Conservation (phyloP, 2,888 invertebrate genomes). For the Andrena praecox region DNA sequence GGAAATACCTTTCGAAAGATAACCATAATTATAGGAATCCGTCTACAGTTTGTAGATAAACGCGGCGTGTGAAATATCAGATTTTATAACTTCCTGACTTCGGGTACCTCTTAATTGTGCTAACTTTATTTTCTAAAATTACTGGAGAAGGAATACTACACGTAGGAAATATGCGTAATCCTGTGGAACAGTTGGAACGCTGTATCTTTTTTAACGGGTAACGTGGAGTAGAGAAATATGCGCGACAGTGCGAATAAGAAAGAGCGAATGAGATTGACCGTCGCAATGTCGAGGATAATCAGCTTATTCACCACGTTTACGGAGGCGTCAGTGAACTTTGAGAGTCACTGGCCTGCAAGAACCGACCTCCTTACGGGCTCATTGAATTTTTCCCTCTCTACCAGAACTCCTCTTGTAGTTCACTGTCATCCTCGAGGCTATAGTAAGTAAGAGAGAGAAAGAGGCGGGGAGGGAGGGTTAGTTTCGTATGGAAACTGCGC, state of each 20-base stretch:
- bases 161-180: too few relatives aligned
- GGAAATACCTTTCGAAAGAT: background rate
- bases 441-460: background rate
- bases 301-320: slow-evolving; percentile 58
- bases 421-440: slow-evolving; percentile 69
- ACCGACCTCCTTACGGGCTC: slow-evolving; percentile 75
- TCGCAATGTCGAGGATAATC: slow-evolving; percentile 58
- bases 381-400: slow-evolving; percentile 76
- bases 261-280: slow-evolving; percentile 35
- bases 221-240: background rate
- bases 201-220: background rate
- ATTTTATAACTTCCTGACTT: background rate
- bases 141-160: too few relatives aligned
- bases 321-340: slow-evolving; percentile 74
- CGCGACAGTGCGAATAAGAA: slow-evolving; percentile 11
- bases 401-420: slow-evolving; percentile 68
- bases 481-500: slow-evolving; percentile 53
- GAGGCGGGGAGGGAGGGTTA: slow-evolving; percentile 22
- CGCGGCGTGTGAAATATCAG: background rate
- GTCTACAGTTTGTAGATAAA: background rate
- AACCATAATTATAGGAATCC: background rate
- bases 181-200: too few relatives aligned
- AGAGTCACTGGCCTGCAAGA: slow-evolving; percentile 73
- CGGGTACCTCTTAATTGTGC: too few relatives aligned
- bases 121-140: too few relatives aligned